Evolutionary conservation across 1,140 invertebrate genomes (phyloP), one percentile per base, ranked within the genome.

Genomic region (Aplysia californica): DNA sequence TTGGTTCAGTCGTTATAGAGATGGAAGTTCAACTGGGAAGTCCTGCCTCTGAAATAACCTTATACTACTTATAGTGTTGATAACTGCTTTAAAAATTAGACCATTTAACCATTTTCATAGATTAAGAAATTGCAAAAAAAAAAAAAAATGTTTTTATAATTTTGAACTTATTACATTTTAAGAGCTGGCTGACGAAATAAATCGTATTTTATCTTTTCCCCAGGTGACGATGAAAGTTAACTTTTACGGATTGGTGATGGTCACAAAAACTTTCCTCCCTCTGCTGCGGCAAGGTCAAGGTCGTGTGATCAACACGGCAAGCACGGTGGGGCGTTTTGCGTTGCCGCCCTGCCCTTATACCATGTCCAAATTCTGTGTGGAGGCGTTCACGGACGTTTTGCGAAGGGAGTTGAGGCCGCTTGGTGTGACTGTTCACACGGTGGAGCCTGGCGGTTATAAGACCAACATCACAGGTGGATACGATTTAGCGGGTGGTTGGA

Each of bases 401-500:
- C 80, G 84, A 61, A 50, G 77, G 21, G 79, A 82, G 55, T 29
- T 80, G 59, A 55, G 59, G 18, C 70, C 68, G 21, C 83, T 79
- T 36, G 86, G 86, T 29, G 75, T 89, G 5, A 80, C 79, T 3
- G 85, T 85, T 38, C 83, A 83, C 61, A 86, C 87, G 59, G 73
- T 89, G 23, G 87, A 89, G 56, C 87, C 87, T 15, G 87, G 87
- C 44, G 81, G 74, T 20, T 89, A 87, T 75, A 81, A 82, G 39
- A 88, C 87, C 23, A 81, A 79, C 21, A 75, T 87, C 35, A 68
- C 77, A 79, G 39, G 68, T 70, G n/a, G n/a, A n/a, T n/a, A n/a
- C n/a, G n/a, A n/a, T n/a, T n/a, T n/a, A n/a, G n/a, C n/a, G n/a
- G n/a, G n/a, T n/a, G n/a, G n/a, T n/a, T n/a, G n/a, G n/a, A n/a